Conservation (phyloP, 2,888 invertebrate species). For the Ephialtes manifestator region DNA sequence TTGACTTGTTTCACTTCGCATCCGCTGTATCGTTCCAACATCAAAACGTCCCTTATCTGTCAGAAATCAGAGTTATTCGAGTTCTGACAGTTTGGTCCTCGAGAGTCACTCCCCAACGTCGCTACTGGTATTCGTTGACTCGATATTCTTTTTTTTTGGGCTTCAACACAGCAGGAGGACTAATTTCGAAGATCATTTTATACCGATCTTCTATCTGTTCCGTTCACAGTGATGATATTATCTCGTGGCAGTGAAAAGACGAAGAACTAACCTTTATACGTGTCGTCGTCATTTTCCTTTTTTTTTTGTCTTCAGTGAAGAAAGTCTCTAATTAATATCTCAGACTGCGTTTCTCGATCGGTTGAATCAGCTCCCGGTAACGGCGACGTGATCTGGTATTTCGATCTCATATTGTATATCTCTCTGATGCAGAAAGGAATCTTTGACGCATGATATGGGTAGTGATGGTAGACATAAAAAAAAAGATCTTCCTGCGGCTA, state of each 20-base stretch:
- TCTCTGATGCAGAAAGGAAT: slow-evolving; percentile 18
- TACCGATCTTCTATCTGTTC: slow-evolving; percentile 43
- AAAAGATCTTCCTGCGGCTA: slow-evolving; percentile 43
- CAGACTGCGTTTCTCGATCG: slow-evolving; percentile 37
- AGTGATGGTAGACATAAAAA: slow-evolving; percentile 10
- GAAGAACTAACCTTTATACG: slow-evolving; percentile 17
- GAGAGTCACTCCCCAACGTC: slow-evolving; percentile 33
- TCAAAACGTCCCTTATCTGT: slow-evolving; percentile 56
- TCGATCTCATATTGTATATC: slow-evolving; percentile 47
- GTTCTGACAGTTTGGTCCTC: slow-evolving; percentile 49
- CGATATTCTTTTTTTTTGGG: neutral
- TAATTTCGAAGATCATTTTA: slow-evolving; percentile 51
- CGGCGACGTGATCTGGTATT: slow-evolving; percentile 53
- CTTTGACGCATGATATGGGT: slow-evolving; percentile 32
- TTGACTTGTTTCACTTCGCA: slow-evolving; percentile 36
- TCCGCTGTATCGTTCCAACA: slow-evolving; percentile 48
- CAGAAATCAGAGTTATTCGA: slow-evolving; percentile 56
- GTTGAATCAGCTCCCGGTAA: slow-evolving; percentile 31
- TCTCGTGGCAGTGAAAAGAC: slow-evolving; percentile 18
- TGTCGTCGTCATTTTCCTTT: slow-evolving; percentile 12
- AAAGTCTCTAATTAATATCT: slow-evolving; percentile 48
- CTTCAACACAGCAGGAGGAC: slow-evolving; percentile 29
- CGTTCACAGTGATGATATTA: slow-evolving; percentile 12
- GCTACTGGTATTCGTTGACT: slow-evolving; percentile 64
- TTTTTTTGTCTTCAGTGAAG: slow-evolving; percentile 17